Conservation (phyloP, 2,797 vertebrate species). For the Acanthurus tractus region DNA sequence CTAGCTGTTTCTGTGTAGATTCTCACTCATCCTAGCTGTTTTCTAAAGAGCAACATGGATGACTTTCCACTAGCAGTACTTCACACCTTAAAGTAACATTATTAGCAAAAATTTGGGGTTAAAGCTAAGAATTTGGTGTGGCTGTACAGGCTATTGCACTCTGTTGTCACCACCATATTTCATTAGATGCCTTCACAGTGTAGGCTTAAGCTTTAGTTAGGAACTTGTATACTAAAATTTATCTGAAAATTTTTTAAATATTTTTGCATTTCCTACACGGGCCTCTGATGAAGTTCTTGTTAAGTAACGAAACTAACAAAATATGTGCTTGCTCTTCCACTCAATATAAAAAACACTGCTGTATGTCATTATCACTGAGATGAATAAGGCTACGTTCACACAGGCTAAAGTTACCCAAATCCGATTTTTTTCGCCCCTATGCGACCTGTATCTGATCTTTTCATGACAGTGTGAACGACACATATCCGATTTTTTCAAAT, state of each 20-base stretch:
- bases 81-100: background rate
- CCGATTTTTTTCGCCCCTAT: no score
- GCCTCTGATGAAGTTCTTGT: background rate
- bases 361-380: conserved; percentile 5
- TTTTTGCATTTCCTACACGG: background rate
- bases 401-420: no score
- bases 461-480: no score
- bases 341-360: background rate
- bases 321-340: background rate
- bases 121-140: background rate
- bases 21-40: no score
- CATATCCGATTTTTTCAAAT: no score
- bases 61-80: background rate
- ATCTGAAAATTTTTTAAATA: conserved; percentile 1
- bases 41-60: no score
- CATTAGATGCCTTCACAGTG: background rate
- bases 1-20: no score
- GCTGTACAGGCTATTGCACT: no score
- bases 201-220: background rate
- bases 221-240: background rate
- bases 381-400: no score
- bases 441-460: no score
- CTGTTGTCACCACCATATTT: no score
- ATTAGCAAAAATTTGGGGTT: no score
- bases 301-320: background rate